phyloP scores from a whole-genome alignment of 1,140 invertebrate species.

The Brachionus angularis region DNA sequence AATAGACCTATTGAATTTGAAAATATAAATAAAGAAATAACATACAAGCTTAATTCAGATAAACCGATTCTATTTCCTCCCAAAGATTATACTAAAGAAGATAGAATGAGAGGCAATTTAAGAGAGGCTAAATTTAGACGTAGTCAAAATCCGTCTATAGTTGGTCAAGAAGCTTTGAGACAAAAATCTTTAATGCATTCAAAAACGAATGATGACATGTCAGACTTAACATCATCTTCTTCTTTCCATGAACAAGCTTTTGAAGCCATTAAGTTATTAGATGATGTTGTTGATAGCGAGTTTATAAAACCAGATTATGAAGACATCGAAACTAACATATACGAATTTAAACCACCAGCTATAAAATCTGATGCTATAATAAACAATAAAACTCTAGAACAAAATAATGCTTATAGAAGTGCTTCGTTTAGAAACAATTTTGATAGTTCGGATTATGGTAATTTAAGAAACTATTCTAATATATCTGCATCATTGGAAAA shows the following conservation, averaged over 20 bases:
- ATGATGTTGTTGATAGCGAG: constrained; percentile 17
- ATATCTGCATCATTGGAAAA: constrained; percentile 3
- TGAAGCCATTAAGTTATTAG: constrained; percentile 3
- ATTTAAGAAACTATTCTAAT: neutral
- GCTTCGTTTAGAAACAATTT: neutral
- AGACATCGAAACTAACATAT: neutral
- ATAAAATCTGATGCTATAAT: neutral
- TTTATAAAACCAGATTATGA: neutral
- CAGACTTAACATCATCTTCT: constrained; percentile 25
- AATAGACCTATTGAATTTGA: neutral
- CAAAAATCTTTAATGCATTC: too few relatives aligned
- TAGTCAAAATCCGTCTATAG: constrained; percentile 17
- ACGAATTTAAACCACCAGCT: neutral
- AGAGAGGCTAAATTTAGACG: neutral
- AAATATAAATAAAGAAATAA: constrained; percentile 26
- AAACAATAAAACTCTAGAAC: neutral
- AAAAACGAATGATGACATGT: too few relatives aligned
- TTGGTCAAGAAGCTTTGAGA: constrained; percentile 10
- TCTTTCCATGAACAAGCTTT: constrained; percentile 16
- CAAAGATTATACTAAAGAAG: constrained; percentile 9
- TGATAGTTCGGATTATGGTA: neutral
- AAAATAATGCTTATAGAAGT: neutral
- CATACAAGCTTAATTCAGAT: constrained; percentile 5
- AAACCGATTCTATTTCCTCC: constrained; percentile 20
- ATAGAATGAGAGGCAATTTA: constrained; percentile 16